These are phyloP conservation scores for Drosophila takahashii DNA, from an alignment of 1,140 invertebrate genomes.

Conservation along the genomic window DNA sequence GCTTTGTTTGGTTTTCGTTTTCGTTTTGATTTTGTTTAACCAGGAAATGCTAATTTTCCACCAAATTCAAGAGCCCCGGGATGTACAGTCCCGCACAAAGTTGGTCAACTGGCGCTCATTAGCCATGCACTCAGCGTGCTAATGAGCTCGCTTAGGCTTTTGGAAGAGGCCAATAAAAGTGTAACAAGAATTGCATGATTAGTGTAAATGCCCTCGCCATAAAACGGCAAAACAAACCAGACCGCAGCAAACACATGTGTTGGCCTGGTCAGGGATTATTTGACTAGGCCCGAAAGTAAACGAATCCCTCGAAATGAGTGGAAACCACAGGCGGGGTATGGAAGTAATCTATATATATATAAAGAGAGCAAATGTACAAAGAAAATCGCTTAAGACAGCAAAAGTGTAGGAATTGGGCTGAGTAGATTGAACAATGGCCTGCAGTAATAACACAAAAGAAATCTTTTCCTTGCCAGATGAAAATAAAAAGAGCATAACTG, in stretches of 20 bases:
- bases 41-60: slow-evolving; percentile 63
- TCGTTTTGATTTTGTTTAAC: slow-evolving; percentile 26
- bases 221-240: slow-evolving; percentile 49
- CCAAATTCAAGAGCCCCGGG: slow-evolving; percentile 6
- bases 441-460: not conserved
- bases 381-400: slow-evolving; percentile 63
- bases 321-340: too few relatives aligned
- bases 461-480: not conserved
- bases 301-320: slow-evolving; percentile 45
- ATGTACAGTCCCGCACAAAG: slow-evolving; percentile 41
- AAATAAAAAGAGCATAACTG: not conserved
- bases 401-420: slow-evolving; percentile 22
- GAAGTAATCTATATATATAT: slow-evolving; percentile 41
- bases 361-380: slow-evolving; percentile 12
- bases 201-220: slow-evolving; percentile 68
- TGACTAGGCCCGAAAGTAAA: slow-evolving; percentile 37
- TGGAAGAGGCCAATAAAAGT: slow-evolving; percentile 51
- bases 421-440: not conserved
- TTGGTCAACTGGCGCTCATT: slow-evolving; percentile 53
- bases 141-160: slow-evolving; percentile 53
- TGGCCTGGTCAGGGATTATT: slow-evolving; percentile 46
- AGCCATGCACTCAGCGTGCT: slow-evolving; percentile 70
- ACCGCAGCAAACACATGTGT: slow-evolving; percentile 28
- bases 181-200: slow-evolving; percentile 71
- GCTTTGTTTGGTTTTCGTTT: slow-evolving; percentile 43